phyloP scores from a whole-genome alignment of 2,888 invertebrate genomes.

The Polyommatus iphigenia region DNA sequence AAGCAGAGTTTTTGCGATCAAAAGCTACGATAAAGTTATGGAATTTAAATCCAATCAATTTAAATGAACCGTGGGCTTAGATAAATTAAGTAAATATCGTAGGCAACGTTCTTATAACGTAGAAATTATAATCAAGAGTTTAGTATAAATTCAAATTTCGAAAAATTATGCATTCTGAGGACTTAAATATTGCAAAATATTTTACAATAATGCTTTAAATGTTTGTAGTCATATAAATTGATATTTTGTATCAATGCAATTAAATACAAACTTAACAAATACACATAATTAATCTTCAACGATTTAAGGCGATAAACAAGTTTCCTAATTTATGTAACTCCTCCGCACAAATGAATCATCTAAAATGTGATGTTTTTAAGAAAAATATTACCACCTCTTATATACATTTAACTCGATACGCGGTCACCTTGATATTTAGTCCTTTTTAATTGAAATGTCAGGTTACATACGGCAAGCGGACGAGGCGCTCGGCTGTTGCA shows the following conservation, averaged over 20 bases:
- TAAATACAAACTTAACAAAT: constrained; percentile 13
- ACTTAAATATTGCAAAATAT: not conserved
- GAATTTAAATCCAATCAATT: not conserved
- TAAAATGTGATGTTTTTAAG: constrained; percentile 49
- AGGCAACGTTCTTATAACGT: not conserved
- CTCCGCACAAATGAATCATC: constrained; percentile 66
- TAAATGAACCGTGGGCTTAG: not conserved
- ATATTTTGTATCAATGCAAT: not conserved
- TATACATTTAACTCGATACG: constrained; percentile 37
- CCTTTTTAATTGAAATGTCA: constrained; percentile 62
- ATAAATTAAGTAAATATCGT: not conserved
- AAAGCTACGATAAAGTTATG: not conserved
- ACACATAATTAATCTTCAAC: constrained; percentile 35
- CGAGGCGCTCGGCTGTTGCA: constrained; percentile 51
- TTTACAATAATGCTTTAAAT: not conserved
- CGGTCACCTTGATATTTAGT: constrained; percentile 71
- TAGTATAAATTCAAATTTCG: not conserved
- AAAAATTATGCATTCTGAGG: not conserved
- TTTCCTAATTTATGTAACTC: constrained; percentile 66
- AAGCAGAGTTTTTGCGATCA: not conserved
- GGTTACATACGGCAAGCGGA: constrained; percentile 43
- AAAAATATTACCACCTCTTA: constrained; percentile 33
- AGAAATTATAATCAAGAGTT: not conserved
- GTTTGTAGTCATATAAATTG: not conserved
- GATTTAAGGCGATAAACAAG: constrained; percentile 52